A percentile compares a stretch with the other conserved stretches of the same genome.
These are phyloP conservation scores for Channallabes apus DNA, from an alignment of 2,797 vertebrate species.

Conservation along the genomic window DNA sequence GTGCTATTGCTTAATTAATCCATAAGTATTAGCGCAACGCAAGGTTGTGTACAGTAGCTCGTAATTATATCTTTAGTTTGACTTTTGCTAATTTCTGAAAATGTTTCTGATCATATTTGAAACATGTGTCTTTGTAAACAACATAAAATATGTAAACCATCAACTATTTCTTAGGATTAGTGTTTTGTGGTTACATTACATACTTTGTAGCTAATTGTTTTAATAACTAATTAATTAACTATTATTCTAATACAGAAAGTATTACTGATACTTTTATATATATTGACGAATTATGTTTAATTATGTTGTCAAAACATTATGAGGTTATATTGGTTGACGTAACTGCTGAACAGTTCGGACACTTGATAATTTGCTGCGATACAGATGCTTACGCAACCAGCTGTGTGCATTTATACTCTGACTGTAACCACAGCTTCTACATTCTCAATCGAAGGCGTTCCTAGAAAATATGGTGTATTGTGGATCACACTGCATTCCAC, in stretches of 20 bases:
- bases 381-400: background rate
- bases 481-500: conserved; percentile 30
- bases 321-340: background rate
- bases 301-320: too few species aligned
- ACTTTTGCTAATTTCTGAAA: background rate
- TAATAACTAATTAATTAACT: too few species aligned
- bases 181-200: background rate
- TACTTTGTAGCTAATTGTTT: background rate
- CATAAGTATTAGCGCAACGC: background rate
- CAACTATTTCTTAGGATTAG: background rate
- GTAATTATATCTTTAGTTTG: background rate
- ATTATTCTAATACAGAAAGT: background rate
- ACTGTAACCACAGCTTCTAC: conserved; percentile 3
- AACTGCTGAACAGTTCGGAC: conserved; percentile 6
- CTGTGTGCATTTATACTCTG: background rate
- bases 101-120: background rate
- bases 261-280: background rate
- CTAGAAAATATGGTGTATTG: conserved; percentile 34
- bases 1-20: conserved; percentile 29
- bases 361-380: conserved; percentile 13
- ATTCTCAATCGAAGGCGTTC: conserved; percentile 22
- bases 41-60: too few species aligned
- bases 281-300: too few species aligned
- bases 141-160: background rate
- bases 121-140: background rate